phyloP scores from a whole-genome alignment of 2,888 invertebrate genomes.

The Erpobdella octoculata region DNA sequence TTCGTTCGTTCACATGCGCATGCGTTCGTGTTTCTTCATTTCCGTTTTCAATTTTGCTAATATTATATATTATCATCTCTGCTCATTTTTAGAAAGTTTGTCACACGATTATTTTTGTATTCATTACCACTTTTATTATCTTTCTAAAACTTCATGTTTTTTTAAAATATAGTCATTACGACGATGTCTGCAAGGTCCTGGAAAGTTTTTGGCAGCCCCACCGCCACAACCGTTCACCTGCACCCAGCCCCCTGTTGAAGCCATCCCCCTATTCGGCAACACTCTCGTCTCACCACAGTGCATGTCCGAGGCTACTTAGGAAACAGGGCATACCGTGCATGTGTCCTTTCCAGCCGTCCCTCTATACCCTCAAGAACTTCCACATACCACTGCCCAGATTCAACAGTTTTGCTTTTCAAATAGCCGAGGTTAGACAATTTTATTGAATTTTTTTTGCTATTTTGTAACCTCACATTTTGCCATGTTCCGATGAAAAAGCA shows the following conservation, averaged over 20 bases:
- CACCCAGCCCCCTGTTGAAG: neutral
- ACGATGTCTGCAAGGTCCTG: neutral
- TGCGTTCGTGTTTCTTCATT: no score
- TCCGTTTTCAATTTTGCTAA: no score
- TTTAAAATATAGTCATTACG: neutral
- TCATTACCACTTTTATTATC: no score
- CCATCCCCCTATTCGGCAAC: neutral
- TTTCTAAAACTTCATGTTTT: no score
- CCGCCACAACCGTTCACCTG: neutral
- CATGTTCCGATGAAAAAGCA: no score
- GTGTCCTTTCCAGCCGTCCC: slow-evolving; percentile 12
- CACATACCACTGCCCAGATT: neutral
- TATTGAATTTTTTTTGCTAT: neutral
- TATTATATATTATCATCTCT: no score
- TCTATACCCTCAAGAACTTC: slow-evolving; percentile 10
- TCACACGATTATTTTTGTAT: no score
- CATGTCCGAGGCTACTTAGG: slow-evolving; percentile 13
- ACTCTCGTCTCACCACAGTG: neutral
- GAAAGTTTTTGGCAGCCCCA: neutral
- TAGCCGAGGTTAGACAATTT: neutral
- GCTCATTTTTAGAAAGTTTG: no score
- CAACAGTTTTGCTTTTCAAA: neutral
- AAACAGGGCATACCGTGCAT: neutral
- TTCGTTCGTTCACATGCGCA: no score
- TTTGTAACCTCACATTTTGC: no score